phyloP scores from a whole-genome alignment of 2,888 invertebrate genomes.

The Drosophila pseudotakahashii region DNA sequence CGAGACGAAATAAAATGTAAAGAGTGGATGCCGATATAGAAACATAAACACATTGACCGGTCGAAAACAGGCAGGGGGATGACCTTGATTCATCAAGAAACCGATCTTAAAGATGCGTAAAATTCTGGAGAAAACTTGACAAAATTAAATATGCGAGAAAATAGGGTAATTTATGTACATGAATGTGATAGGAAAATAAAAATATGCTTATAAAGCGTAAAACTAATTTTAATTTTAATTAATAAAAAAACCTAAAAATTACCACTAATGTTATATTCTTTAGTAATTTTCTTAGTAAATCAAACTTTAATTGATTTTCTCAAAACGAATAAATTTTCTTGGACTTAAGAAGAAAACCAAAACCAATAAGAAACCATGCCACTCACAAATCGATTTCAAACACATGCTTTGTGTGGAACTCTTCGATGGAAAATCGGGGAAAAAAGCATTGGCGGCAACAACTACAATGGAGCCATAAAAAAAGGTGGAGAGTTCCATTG shows the following conservation, averaged over 20 bases:
- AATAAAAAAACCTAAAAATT: no score
- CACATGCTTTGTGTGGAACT: neutral
- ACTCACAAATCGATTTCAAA: constrained; percentile 22
- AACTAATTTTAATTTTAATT: no score
- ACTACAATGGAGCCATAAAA: constrained; percentile 32
- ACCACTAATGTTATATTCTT: no score
- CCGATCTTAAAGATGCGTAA: neutral
- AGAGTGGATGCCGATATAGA: constrained; percentile 2
- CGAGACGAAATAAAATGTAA: constrained; percentile 13
- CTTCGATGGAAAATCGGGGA: constrained; percentile 6
- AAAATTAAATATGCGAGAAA: neutral
- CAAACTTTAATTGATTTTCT: no score
- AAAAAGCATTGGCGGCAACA: constrained; percentile 16
- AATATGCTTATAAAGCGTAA: no score
- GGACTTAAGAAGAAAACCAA: neutral
- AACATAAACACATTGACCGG: constrained; percentile 7
- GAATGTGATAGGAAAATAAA: neutral
- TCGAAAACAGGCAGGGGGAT: constrained; percentile 4
- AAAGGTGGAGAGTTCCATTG: constrained; percentile 41
- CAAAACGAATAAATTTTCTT: neutral
- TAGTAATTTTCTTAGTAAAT: no score
- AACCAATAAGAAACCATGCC: constrained; percentile 1
- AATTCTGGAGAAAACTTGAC: neutral
- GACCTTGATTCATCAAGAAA: constrained; percentile 18
- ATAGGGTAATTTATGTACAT: neutral